Evolutionary conservation across 2,797 vertebrate genomes (phyloP).

Genomic region (Sebastes trivittatus): DNA sequence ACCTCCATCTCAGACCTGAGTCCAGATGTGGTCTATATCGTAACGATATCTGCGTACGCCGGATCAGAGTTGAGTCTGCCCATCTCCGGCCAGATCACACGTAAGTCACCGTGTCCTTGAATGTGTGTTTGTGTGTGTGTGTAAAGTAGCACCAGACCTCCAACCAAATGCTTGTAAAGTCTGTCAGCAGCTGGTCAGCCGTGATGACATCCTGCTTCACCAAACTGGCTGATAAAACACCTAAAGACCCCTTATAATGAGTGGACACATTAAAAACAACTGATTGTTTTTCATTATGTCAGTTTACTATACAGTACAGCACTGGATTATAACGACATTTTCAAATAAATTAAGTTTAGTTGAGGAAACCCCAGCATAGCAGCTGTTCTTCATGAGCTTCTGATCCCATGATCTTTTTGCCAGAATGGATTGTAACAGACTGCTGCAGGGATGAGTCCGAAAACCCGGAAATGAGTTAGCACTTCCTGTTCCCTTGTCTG

Average conservation of each 20-base stretch:
- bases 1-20: conserved; percentile 89
- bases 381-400: not conserved
- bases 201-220: not conserved
- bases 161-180: not conserved
- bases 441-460: no score
- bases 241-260: not conserved
- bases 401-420: not conserved
- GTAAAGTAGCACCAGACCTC: conserved; percentile 16
- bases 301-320: not conserved
- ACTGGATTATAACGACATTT: not conserved
- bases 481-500: no score
- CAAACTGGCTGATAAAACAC: not conserved
- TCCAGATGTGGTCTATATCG: conserved; percentile 88
- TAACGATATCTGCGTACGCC: conserved; percentile 88
- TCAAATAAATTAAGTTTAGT: not conserved
- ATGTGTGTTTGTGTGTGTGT: not conserved
- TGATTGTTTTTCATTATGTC: not conserved
- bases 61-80: conserved; percentile 89
- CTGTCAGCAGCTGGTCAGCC: conserved; percentile 14
- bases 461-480: no score
- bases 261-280: conserved; percentile 2
- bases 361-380: not conserved
- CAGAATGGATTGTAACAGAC: not conserved
- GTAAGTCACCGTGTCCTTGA: conserved; percentile 81
- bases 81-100: conserved; percentile 91